phyloP scores from a whole-genome alignment of 2,888 invertebrate species.

The Agrotis clavis region DNA sequence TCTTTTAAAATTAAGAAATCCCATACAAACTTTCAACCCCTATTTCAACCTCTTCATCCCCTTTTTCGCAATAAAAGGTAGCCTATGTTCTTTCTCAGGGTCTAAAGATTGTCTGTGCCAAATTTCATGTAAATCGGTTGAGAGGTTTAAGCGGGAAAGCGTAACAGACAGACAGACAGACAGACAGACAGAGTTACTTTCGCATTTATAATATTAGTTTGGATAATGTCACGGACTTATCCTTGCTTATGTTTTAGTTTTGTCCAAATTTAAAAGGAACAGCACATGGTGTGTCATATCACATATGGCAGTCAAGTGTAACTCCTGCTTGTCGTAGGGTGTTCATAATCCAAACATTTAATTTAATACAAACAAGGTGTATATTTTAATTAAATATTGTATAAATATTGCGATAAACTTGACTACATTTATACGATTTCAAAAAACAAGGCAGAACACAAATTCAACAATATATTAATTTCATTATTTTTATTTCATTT shows the following conservation, averaged over 20 bases:
- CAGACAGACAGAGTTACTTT: too few species aligned
- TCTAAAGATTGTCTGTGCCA: too few species aligned
- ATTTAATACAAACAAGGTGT: conserved; percentile 50
- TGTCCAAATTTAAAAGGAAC: conserved; percentile 58
- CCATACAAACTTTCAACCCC: too few species aligned
- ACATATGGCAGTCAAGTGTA: conserved; percentile 33
- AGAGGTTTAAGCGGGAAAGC: too few species aligned
- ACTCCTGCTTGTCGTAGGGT: background rate
- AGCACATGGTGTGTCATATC: conserved; percentile 68
- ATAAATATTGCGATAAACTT: conserved; percentile 30
- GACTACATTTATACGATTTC: conserved; percentile 43
- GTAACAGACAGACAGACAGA: too few species aligned
- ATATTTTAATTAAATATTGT: conserved; percentile 46
- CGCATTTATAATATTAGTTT: too few species aligned
- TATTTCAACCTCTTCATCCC: too few species aligned
- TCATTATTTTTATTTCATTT: conserved; percentile 30
- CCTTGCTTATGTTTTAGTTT: conserved; percentile 2
- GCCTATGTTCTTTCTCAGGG: too few species aligned
- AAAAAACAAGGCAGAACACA: conserved; percentile 37
- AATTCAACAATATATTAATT: conserved; percentile 39
- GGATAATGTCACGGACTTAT: conserved; percentile 11
- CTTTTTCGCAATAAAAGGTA: too few species aligned
- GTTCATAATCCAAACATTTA: conserved; percentile 34
- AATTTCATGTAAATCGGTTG: too few species aligned
- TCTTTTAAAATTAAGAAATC: too few species aligned